phyloP scores from a whole-genome alignment of 2,797 vertebrate species.

The Neosalanx taihuensis region DNA sequence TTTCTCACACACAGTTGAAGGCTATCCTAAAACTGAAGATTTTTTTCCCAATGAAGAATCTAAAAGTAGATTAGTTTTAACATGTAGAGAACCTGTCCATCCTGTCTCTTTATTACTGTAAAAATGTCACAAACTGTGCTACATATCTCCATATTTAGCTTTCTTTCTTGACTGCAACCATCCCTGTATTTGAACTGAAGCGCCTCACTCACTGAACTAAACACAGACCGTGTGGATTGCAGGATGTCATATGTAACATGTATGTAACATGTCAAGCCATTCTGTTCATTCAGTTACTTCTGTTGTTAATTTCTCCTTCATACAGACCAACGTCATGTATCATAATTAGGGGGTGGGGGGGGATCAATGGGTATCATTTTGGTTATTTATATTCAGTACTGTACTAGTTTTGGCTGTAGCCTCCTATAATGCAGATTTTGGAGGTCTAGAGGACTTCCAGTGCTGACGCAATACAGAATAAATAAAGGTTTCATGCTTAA shows the following conservation, averaged over 20 bases:
- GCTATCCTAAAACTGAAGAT: not conserved
- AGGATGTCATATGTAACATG: constrained; percentile 22
- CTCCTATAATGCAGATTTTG: constrained; percentile 36
- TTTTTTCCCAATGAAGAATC: not conserved
- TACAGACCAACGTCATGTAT: constrained; percentile 44
- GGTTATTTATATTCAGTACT: constrained; percentile 60
- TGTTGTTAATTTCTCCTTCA: not conserved
- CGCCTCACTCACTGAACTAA: not conserved
- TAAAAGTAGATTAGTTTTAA: not conserved
- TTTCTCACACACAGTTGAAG: not conserved
- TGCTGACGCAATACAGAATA: constrained; percentile 47
- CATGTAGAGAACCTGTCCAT: not conserved
- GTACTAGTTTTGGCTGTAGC: constrained; percentile 56
- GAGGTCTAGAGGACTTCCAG: constrained; percentile 28
- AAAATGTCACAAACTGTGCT: constrained; percentile 5
- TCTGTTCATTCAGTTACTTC: constrained; percentile 20
- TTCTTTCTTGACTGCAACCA: constrained; percentile 6
- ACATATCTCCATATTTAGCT: not conserved
- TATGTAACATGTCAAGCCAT: constrained; percentile 32
- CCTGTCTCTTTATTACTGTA: constrained; percentile 12
- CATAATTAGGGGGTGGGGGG: constrained; percentile 38
- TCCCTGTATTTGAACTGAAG: constrained; percentile 11
- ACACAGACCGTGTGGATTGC: not conserved
- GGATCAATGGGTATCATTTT: constrained; percentile 48
- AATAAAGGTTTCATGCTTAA: constrained; percentile 51